Base-by-base conservation (phyloP, 2,888 invertebrate species). In the Brenthis hecate region DNA sequence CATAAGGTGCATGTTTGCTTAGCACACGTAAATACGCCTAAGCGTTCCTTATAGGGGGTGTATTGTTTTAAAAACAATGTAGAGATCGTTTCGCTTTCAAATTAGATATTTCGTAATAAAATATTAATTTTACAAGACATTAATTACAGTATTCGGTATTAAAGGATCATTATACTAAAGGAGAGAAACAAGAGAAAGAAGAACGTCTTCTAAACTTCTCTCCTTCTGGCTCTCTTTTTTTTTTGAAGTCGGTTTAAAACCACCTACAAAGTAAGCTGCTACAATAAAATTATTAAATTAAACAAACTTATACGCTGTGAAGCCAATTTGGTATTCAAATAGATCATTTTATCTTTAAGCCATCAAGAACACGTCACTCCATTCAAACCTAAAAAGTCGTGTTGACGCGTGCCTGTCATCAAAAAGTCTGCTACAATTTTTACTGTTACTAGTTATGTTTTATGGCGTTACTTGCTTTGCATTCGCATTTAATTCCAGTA, bases 21-120 rank as follows among this genome's bases (percentile, higher is more conserved):
- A 48, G 36, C 36, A 11, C 16, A 28, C 32, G 16, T 28, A 19
- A 43, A 19, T 13, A 66, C 64, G 68, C 68, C 68, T 66, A 50
- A 32, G 67, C 54, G 51, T 53, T 68, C 70, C 72, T 66, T 70
- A 68, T 72, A 68, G 70, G 72, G 68, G 64, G 55, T 56, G 68
- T 53, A 72, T 72, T 71, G 71, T 71, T 68, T 72, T 68, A 68
- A 72, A 69, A 68, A 72, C 72, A 72, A 72, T 66, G 72, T 2
- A 66, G 53, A 70, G 68, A 72, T 70, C 64, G 66, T 60, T 58
- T 60, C 50, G 61, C 72, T 72, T 68, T 70, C 68, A 65, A 65
- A 58, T 65, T 58, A 67, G 58, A 66, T 28, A 55, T 63, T 62
- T 53, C 62, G 53, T 54, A 62, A 62, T 54, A 11, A 43, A 43